Percentiles rank a stretch among this genome's conserved stretches.
phyloP scores from a whole-genome alignment of 2,113 vertebrate genomes.

The Sinocyclocheilus grahami region DNA sequence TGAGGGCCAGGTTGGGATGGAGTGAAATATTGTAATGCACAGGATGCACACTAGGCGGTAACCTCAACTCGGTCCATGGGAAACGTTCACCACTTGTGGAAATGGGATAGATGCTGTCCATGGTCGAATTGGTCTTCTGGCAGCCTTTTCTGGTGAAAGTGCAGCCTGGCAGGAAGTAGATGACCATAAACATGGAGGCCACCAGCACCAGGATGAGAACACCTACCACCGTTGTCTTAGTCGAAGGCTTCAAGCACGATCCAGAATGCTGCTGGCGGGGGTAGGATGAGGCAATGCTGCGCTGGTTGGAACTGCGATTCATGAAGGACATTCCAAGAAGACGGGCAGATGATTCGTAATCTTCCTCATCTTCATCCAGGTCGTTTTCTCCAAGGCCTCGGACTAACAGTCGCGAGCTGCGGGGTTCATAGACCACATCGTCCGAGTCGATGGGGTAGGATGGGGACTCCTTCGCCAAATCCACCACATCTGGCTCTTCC shows the following conservation, averaged over 20 bases:
- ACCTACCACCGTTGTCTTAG: conserved; percentile 79
- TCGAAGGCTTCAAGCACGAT: conserved; percentile 80
- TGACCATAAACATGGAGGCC: conserved; percentile 80
- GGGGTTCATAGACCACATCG: conserved; percentile 88
- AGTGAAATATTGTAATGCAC: conserved; percentile 84
- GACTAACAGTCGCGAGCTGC: conserved; percentile 90
- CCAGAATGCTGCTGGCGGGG: conserved; percentile 74
- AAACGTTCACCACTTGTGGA: conserved; percentile 83
- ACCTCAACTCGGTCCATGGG: conserved; percentile 85
- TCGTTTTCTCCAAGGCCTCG: conserved; percentile 93
- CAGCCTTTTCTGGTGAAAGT: conserved; percentile 95
- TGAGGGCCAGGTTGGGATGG: conserved; percentile 81
- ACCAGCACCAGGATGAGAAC: conserved; percentile 81
- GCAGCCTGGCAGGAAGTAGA: conserved; percentile 91
- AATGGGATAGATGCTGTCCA: conserved; percentile 78
- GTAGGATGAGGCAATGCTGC: conserved; percentile 75
- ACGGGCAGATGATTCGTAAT: conserved; percentile 95
- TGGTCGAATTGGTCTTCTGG: conserved; percentile 74
- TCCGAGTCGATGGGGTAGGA: conserved; percentile 93
- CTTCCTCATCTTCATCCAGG: conserved; percentile 93
- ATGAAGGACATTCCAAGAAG: conserved; percentile 96
- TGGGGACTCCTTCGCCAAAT: conserved; percentile 90
- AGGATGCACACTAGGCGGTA: conserved; percentile 82
- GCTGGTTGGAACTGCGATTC: conserved; percentile 88
- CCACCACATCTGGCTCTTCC: conserved; percentile 94